Evolutionary conservation across 2,797 vertebrate species (phyloP).

Genomic region (Platalea minor): DNA sequence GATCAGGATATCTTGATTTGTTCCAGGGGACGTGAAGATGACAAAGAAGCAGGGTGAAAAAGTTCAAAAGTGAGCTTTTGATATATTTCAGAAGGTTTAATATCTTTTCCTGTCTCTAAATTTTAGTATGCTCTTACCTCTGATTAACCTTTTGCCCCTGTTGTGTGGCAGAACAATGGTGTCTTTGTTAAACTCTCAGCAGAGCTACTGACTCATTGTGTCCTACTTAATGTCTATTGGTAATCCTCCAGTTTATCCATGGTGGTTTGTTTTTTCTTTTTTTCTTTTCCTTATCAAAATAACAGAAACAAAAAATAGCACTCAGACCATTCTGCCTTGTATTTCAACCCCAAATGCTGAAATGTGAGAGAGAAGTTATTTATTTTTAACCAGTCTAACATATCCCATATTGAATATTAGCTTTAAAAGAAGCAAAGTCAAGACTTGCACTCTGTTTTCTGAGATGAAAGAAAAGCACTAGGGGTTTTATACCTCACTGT

Average conservation of each 20-base stretch:
- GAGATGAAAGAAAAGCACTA: background rate
- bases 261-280: background rate
- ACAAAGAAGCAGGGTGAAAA: background rate
- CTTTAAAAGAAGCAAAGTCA: background rate
- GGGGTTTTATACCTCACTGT: background rate
- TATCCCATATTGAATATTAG: background rate
- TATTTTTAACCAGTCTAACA: background rate
- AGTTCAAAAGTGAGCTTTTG: conserved; percentile 14
- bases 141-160: background rate
- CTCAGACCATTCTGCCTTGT: background rate
- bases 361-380: background rate
- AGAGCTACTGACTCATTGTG: background rate
- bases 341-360: background rate
- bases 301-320: background rate
- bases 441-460: background rate
- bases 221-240: background rate
- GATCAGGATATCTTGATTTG: background rate
- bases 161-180: background rate
- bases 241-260: background rate
- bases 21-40: background rate
- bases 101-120: background rate
- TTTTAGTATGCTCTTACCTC: conserved; percentile 25
- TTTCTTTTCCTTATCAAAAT: background rate
- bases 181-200: conserved; percentile 1
- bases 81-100: conserved; percentile 5